These are phyloP conservation scores for Chauna torquata DNA, from an alignment of 2,113 vertebrate species.

Conservation along the genomic window DNA sequence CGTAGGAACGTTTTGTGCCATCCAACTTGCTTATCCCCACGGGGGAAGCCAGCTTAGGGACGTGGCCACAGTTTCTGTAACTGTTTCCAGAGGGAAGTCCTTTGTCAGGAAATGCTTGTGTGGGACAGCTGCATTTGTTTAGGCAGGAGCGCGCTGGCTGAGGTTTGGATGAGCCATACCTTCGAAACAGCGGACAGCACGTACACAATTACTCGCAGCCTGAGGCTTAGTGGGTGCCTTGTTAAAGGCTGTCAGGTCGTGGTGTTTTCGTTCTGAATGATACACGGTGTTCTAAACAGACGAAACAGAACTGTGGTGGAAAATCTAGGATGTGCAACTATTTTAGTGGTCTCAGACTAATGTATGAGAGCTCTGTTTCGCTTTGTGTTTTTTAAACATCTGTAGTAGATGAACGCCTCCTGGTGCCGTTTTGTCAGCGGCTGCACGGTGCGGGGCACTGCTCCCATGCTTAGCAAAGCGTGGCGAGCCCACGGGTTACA, in stretches of 20 bases:
- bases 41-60: background rate
- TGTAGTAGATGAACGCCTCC: background rate
- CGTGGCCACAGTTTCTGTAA: fast-evolving
- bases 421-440: background rate
- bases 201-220: background rate
- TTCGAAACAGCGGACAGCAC: background rate
- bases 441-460: background rate
- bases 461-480: background rate
- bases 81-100: background rate
- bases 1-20: background rate
- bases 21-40: background rate
- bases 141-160: background rate
- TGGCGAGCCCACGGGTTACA: no score
- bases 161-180: background rate
- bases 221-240: background rate
- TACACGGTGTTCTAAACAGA: background rate
- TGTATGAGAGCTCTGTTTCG: background rate
- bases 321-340: background rate
- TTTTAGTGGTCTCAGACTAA: background rate
- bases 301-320: background rate
- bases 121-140: background rate
- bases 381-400: background rate
- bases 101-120: background rate
- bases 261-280: background rate
- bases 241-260: background rate